Percentiles rank a stretch among this genome's conserved stretches.
These are phyloP conservation scores for Otis tarda DNA, from an alignment of 2,113 vertebrate species.

Conservation along the genomic window DNA sequence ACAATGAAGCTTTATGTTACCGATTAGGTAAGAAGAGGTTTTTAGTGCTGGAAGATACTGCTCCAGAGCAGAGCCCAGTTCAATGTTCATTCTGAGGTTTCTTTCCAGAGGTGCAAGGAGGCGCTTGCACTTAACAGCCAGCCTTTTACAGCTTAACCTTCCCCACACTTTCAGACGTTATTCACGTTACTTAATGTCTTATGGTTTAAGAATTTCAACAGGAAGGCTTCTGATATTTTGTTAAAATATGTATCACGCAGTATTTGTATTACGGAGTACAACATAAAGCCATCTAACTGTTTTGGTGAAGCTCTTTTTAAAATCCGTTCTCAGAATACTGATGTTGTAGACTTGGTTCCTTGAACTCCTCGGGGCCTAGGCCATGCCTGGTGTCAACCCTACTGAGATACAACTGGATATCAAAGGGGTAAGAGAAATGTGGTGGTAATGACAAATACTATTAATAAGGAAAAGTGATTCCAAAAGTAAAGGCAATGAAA, in stretches of 20 bases:
- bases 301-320: neutral
- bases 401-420: fast-evolving
- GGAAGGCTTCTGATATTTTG: neutral
- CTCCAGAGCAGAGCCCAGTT: neutral
- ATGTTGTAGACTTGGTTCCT: neutral
- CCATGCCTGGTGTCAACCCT: neutral
- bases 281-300: neutral
- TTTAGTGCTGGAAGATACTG: neutral
- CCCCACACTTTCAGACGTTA: neutral
- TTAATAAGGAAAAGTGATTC: neutral
- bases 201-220: neutral
- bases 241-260: neutral
- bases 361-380: neutral
- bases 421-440: neutral
- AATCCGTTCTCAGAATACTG: neutral
- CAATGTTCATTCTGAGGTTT: neutral
- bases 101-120: neutral
- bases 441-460: neutral
- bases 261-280: neutral
- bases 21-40: neutral
- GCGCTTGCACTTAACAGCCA: neutral
- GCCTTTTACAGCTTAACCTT: neutral
- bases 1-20: neutral
- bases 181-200: neutral
- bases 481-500: neutral